A percentile compares a stretch with the other conserved stretches of the same genome.
Evolutionary conservation across 2,797 vertebrate species (phyloP).

Genomic region (Crenuchus spilurus): DNA sequence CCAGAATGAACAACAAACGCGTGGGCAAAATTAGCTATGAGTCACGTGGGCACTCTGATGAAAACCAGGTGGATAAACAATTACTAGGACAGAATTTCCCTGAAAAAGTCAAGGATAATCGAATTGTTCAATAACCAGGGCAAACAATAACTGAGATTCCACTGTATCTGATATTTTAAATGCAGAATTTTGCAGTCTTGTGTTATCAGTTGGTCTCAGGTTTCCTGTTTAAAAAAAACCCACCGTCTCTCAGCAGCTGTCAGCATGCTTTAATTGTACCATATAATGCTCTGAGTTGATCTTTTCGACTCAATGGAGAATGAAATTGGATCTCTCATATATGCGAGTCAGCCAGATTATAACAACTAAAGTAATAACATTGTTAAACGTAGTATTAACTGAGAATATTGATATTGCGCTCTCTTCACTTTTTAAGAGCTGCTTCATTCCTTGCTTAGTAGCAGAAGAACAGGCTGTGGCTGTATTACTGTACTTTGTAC

Average conservation of each 20-base stretch:
- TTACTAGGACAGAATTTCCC: no score
- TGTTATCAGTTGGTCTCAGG: constrained; percentile 1
- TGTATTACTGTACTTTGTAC: background rate
- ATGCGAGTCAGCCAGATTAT: constrained; percentile 31
- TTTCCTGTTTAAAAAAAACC: constrained; percentile 26
- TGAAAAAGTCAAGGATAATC: no score
- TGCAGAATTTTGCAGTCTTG: constrained; percentile 1
- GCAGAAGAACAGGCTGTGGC: background rate
- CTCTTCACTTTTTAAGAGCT: constrained; percentile 7
- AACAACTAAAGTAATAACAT: constrained; percentile 27
- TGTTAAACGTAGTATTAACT: constrained; percentile 35
- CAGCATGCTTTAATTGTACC: constrained; percentile 49
- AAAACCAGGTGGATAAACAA: no score
- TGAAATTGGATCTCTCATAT: constrained; percentile 58
- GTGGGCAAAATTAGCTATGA: no score
- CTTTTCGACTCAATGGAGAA: constrained; percentile 54
- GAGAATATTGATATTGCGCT: constrained; percentile 32
- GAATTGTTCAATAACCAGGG: no score
- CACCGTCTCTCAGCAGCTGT: constrained; percentile 33
- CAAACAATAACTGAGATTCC: no score
- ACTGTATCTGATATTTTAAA: no score
- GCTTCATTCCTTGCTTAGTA: background rate
- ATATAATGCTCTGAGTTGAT: constrained; percentile 39
- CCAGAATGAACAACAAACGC: no score
- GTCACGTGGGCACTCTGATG: no score